phyloP scores from a whole-genome alignment of 2,797 vertebrate species.

The Ptychadena robeensis region DNA sequence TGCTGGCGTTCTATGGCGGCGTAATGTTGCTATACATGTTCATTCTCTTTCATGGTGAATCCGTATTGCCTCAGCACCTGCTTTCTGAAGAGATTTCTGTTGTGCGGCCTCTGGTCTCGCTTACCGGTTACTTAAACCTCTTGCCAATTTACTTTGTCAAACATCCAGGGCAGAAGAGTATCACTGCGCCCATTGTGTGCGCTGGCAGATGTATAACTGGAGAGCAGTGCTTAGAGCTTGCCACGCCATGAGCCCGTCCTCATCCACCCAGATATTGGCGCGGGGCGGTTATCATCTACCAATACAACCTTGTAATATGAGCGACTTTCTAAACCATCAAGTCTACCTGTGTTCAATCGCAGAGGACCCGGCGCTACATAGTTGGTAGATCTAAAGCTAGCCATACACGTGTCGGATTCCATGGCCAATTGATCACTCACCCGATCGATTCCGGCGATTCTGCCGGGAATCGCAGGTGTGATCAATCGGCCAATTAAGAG shows the following conservation, averaged over 20 bases:
- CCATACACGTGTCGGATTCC: too few relatives aligned
- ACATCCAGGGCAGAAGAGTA: slow-evolving; percentile 31
- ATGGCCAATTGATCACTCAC: too few relatives aligned
- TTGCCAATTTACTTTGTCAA: slow-evolving; percentile 59
- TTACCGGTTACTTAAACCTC: slow-evolving; percentile 21
- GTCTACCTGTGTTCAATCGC: too few relatives aligned
- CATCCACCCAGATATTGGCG: background rate
- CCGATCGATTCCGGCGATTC: too few relatives aligned
- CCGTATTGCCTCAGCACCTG: slow-evolving; percentile 33
- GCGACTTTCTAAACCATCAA: too few relatives aligned
- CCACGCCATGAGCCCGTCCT: background rate
- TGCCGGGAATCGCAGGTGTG: too few relatives aligned
- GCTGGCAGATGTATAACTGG: slow-evolving; percentile 14
- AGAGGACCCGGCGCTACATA: too few relatives aligned
- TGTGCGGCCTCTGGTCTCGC: slow-evolving; percentile 9
- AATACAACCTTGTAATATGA: too few relatives aligned
- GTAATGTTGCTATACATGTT: slow-evolving; percentile 39
- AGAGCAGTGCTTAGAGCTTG: background rate
- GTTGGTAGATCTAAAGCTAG: too few relatives aligned
- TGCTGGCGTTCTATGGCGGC: background rate
- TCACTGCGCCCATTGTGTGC: slow-evolving; percentile 47
- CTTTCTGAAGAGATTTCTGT: slow-evolving; percentile 28
- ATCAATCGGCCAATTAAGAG: too few relatives aligned
- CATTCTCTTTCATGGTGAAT: slow-evolving; percentile 20
- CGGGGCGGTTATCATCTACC: too few relatives aligned